Base-by-base conservation (phyloP, 1,140 invertebrate species). In the Antheraea pernyi region DNA sequence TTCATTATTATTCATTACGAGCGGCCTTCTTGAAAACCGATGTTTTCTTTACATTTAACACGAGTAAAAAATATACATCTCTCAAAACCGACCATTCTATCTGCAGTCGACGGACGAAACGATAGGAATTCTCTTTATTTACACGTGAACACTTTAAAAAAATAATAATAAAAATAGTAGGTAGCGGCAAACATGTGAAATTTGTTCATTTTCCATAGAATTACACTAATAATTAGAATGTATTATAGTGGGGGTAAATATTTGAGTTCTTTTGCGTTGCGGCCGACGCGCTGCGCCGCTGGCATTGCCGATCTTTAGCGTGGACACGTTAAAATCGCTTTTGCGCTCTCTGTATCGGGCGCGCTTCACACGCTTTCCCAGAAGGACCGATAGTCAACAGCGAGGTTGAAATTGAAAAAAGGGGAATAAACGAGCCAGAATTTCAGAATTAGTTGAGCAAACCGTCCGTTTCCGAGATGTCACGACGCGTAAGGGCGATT, bases 321-420 rank as follows among this genome's bases (percentile, higher is more conserved):
- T 75, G 75, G 70, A 72, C 68, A 75, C 69, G 85, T 78, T 83
- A 42, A 42, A 42, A 42, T 3, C 77, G 73, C 80, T 75, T 76
- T 76, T 69, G 68, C 74, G 22, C 46, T 67, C 68, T 53, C 46
- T 16, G 11, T 1, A 1, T 13, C 46, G 48, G 60, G 68, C 66
- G 59, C 61, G 46, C 69, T 71, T 75, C 73, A 70, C 70, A 66
- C 65, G 70, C 71, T 69, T 89, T 89, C 87, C 69, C 67, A 82
- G 87, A 88, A 89, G 84, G 85, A 78, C 78, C 59, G 65, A 78
- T 67, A 70, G 87, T 85, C 81, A 85, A 88, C 83, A 86, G 62
- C 30, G 69, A 60, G 63, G 72, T 58, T 63, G 68, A 71, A 70
- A 79, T 77, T 82, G 63, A 39, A 77, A 81, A 70, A 62, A 67